A percentile compares a stretch with the other conserved stretches of the same genome.
Conservation (phyloP, 2,888 invertebrate species). For the Ophion obscuratus region DNA sequence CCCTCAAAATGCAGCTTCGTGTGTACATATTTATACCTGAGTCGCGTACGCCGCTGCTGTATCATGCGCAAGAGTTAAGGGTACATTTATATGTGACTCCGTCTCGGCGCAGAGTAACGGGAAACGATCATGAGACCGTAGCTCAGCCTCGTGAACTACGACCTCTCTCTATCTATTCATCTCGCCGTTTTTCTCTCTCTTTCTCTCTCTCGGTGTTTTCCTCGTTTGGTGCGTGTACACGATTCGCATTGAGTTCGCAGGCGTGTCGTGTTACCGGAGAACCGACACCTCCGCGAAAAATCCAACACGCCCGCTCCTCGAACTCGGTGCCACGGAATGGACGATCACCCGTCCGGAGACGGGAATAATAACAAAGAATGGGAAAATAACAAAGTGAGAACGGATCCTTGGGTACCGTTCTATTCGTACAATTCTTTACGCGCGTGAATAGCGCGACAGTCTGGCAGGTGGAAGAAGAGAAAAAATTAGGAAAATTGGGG, state of each 20-base stretch:
- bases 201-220: no score
- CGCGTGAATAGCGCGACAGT: no score
- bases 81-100: conserved; percentile 2
- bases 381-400: no score
- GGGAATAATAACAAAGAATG: no score
- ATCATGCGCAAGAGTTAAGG: not conserved
- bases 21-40: not conserved
- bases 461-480: no score
- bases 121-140: conserved; percentile 57
- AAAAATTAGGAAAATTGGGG: no score
- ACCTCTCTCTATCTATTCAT: conserved; percentile 64
- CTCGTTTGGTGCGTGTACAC: conserved; percentile 30
- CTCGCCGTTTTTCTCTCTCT: no score
- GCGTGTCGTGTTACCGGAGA: conserved; percentile 39
- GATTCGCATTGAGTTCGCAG: conserved; percentile 61
- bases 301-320: not conserved
- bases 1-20: not conserved
- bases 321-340: not conserved
- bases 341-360: not conserved
- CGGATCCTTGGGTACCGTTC: no score
- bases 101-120: conserved; percentile 67
- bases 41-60: no score
- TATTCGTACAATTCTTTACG: no score
- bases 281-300: conserved; percentile 52
- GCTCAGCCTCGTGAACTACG: conserved; percentile 72